Base-by-base conservation (phyloP, 2,113 vertebrate genomes). In the Centropus unirufus region DNA sequence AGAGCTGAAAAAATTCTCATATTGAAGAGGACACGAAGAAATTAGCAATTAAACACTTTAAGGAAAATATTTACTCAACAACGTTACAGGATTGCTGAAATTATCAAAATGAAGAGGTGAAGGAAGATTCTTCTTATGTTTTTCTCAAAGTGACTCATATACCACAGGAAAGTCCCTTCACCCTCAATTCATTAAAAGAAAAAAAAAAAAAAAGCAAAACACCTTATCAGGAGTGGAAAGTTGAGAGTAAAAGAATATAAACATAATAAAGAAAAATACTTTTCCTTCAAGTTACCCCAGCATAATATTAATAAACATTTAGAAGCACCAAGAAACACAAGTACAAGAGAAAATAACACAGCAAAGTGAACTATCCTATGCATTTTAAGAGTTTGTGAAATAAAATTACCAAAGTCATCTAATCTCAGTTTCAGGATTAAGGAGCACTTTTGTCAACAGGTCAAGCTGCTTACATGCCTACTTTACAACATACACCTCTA, bases 31-130 rank as follows among this genome's bases (percentile, higher is more conserved):
- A 44, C 0, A 1, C 81, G 86, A 90, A 85, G 64, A 95, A 87
- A 79, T 54, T n/a, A 63, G 40, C 49, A 93, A 82, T 47, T 47
- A 95, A 94, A 54, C 40, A 78, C 30, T 92, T 87, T 14, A 54
- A 87, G 77, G 57, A 86, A 93, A 91, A 78, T 84, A 12, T 87
- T 92, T 93, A 87, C 86, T 94, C 68, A 75, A 86, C 59, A 64
- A 34, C 29, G 76, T 70, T 18, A 62, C 34, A 64, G 17, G n/a
- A 59, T 57, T 89, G n/a, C 69, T 62, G 58, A 93, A 95, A 87
- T 87, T 10, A 89, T 89, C 78, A 79, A 84, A 93, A 89, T 72
- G 90, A 94, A 87, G 66, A 72, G 30, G 36, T 68, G 22, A 93
- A 87, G 23, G 66, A 66, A 89, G 61, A 89, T 52, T 54, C 36